Evolutionary conservation across 2,113 vertebrate species (phyloP).

Genomic region (Istiophorus platypterus): DNA sequence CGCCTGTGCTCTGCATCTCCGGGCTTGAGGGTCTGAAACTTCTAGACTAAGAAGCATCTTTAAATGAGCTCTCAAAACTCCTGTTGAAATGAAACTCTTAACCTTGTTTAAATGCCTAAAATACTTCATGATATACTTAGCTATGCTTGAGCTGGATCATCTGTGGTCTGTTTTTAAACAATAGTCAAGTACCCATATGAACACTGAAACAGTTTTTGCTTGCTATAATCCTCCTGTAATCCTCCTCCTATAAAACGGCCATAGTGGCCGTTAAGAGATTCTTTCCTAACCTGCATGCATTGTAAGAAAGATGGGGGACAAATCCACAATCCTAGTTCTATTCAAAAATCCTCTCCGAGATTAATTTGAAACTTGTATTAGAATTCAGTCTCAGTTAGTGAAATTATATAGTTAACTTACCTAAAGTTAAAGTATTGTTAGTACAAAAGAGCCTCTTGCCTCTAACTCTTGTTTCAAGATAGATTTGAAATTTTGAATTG

Average conservation of each 20-base stretch:
- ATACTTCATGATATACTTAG: background rate
- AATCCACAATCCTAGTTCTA: background rate
- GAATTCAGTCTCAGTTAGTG: too few relatives aligned
- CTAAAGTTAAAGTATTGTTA: too few relatives aligned
- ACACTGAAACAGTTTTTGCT: background rate
- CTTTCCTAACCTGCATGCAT: background rate
- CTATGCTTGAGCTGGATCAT: background rate
- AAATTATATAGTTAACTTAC: too few relatives aligned
- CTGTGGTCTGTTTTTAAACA: background rate
- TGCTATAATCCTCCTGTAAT: background rate
- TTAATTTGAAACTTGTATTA: too few relatives aligned
- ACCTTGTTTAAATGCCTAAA: background rate
- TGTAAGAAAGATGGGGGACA: background rate
- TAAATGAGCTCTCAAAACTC: too few relatives aligned
- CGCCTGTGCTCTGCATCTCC: background rate
- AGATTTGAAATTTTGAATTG: too few relatives aligned
- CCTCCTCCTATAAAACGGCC: too few relatives aligned
- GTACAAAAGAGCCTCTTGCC: background rate
- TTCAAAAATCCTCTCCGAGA: too few relatives aligned
- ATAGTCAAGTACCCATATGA: background rate
- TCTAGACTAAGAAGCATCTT: background rate
- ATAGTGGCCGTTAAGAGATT: too few relatives aligned
- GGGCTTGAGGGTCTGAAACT: conserved; percentile 12
- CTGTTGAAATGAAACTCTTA: too few relatives aligned
- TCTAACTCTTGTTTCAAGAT: background rate